Evolutionary conservation across 2,113 vertebrate species (phyloP), one percentile per base, ranked within the genome.

Genomic region (Sinocyclocheilus grahami): DNA sequence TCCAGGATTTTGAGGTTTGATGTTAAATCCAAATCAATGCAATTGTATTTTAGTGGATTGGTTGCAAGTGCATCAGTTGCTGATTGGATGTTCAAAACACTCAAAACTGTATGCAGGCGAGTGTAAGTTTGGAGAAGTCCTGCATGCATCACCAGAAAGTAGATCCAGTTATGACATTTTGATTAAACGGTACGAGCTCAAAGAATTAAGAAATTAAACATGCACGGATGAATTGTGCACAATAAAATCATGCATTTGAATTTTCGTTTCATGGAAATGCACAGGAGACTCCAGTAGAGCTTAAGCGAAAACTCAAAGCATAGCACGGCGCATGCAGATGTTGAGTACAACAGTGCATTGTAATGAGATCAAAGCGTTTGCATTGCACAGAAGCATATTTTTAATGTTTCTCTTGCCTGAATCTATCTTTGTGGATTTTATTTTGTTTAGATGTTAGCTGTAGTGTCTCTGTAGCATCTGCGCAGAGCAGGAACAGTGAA

Each of bases 401-500:
- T 12, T 24, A 67, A 67, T 30, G 63, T 30, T 67, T 67, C 24
- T 30, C 27, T 67, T 13, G 65, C 5, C 20, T 30, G 65, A 14
- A 30, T 69, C 65, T 30, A 14, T 30, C 63, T 27, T 30, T 30
- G 65, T 27, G 24, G 63, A 14, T 30, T 67, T 30, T 1, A n/a
- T 16, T 69, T 33, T n/a, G 20, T 62, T 8, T 62, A 51, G 24
- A 22, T 39, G 53, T n/a, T 10, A 55, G 24, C 39, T 77, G 74
- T 42, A 39, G 71, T 48, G 20, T 60, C 6, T 60, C 67, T 37
- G 30, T 16, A 67, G 65, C 65, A 33, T 27, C 78, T 82, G 55
- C 0, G 58, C 22, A 62, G 58, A 9, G 58, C 58, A 60, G 42
- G 27, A 83, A 67, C 82, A 63, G 63, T 81, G 75, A 72, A 63